These are phyloP conservation scores for Eurytoma adleriae DNA, from an alignment of 2,888 invertebrate genomes.

Conservation along the genomic window DNA sequence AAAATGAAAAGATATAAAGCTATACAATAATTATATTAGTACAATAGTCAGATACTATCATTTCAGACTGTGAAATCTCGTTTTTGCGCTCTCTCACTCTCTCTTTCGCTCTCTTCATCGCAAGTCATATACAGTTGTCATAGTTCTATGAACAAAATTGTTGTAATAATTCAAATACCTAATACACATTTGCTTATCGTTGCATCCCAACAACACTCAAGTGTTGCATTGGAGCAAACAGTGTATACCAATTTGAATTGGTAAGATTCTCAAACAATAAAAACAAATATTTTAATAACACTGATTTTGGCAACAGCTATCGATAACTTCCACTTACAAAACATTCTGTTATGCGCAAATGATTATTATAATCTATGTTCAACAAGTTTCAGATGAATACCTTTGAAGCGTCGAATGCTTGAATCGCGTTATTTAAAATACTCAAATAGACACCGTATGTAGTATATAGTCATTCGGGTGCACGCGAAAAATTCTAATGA, in stretches of 20 bases:
- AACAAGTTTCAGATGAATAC: too few species aligned
- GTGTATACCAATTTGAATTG: conserved; percentile 8
- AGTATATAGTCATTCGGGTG: neutral
- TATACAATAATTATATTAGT: conserved; percentile 33
- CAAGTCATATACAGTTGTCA: neutral
- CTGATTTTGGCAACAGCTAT: conserved; percentile 49
- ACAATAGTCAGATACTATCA: conserved; percentile 19
- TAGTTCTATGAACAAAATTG: conserved; percentile 14
- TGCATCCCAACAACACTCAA: conserved; percentile 15
- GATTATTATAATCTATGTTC: too few species aligned
- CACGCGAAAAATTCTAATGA: conserved; percentile 12
- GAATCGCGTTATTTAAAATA: too few species aligned
- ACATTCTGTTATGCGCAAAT: neutral
- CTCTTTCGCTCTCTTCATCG: neutral
- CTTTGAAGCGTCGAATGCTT: too few species aligned
- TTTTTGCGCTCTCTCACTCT: conserved; percentile 5
- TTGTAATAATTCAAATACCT: conserved; percentile 10
- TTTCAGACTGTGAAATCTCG: conserved; percentile 52
- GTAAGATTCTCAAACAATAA: conserved; percentile 32
- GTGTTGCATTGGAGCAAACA: conserved; percentile 22
- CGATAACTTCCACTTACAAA: conserved; percentile 11
- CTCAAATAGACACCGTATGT: too few species aligned
- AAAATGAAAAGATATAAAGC: conserved; percentile 12
- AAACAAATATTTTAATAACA: conserved; percentile 36
- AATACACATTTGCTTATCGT: conserved; percentile 28